Base-by-base conservation (phyloP, 2,888 invertebrate species). In the Sarcophaga variegata region DNA sequence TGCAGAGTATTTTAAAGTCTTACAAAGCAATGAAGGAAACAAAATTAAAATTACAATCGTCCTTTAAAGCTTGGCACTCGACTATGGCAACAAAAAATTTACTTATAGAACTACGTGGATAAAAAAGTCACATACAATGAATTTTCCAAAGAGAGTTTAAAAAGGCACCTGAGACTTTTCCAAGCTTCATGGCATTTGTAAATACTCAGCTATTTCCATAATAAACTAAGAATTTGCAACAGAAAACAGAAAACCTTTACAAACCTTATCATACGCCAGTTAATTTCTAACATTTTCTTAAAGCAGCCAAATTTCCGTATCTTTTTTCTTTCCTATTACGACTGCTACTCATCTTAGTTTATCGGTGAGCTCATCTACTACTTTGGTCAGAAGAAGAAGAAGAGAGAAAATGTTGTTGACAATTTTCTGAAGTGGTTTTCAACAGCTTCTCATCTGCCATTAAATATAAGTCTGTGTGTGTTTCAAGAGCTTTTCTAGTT, bases 381-480 rank as follows among this genome's bases (percentile, higher is more conserved):
- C 75, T 70, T 64, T 2, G 8, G 12, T 20, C 62, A 20, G 20
- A 62, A 62, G n/a, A 62, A 49, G 17, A 20, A 47, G 20, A 20
- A 20, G 20, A 20, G 70, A 63, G 64, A 59, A 81, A 75, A 62
- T 67, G 45, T 71, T 84, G 76, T 84, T 80, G 77, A 76, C 75
- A 84, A 84, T 84, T 80, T 84, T 80, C 70, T 80, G 67, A 84
- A 84, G 84, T 84, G 79, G 75, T 71, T 84, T 80, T 84, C 75
- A 84, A 80, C 80, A 84, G 71, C 64, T 75, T 80, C 47, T 60
- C 77, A 82, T 82, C 66, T 77, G 59, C 22, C 17, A 59, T 63
- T 59, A 54, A 54, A 54, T 37, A 54, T 54, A 54, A 54, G 45
- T 22, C 22, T 37, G 22, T 67, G 54, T 67, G 54, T 71, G 37